These are phyloP conservation scores for Orthonychiurus folsomi DNA, from an alignment of 2,888 invertebrate species.

Conservation along the genomic window DNA sequence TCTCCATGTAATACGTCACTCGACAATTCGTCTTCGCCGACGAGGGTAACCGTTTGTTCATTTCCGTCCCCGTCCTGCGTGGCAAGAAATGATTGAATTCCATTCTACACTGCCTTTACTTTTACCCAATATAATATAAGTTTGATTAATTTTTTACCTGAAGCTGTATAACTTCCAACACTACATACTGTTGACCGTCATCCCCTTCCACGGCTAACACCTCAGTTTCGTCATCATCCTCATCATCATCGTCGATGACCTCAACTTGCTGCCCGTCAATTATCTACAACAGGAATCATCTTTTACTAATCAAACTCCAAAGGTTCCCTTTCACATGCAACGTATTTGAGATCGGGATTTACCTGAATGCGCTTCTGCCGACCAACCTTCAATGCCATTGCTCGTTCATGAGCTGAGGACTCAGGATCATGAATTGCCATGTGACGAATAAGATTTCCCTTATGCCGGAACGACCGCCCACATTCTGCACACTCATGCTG, in stretches of 20 bases:
- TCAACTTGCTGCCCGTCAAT: conserved; percentile 46
- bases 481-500: conserved; percentile 76
- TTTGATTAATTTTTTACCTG: conserved; percentile 42
- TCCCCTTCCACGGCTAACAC: conserved; percentile 60
- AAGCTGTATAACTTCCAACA: conserved; percentile 77
- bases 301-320: no score
- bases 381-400: conserved; percentile 66
- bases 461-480: conserved; percentile 57
- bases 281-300: conserved; percentile 38
- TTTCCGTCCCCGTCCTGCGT: conserved; percentile 44
- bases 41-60: conserved; percentile 47
- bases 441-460: conserved; percentile 85
- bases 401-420: conserved; percentile 62
- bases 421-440: conserved; percentile 85
- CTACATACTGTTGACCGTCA: conserved; percentile 76
- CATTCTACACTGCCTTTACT: no score
- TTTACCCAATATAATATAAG: not conserved
- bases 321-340: no score
- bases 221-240: conserved; percentile 52
- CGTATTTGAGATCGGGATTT: conserved; percentile 42
- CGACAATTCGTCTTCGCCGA: conserved; percentile 47
- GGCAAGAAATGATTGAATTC: no score
- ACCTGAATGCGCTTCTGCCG: conserved; percentile 64
- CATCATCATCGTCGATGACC: conserved; percentile 46
- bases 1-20: conserved; percentile 45